These are phyloP conservation scores for Hydrophis major DNA, from an alignment of 2,797 vertebrate genomes.

Conservation along the genomic window DNA sequence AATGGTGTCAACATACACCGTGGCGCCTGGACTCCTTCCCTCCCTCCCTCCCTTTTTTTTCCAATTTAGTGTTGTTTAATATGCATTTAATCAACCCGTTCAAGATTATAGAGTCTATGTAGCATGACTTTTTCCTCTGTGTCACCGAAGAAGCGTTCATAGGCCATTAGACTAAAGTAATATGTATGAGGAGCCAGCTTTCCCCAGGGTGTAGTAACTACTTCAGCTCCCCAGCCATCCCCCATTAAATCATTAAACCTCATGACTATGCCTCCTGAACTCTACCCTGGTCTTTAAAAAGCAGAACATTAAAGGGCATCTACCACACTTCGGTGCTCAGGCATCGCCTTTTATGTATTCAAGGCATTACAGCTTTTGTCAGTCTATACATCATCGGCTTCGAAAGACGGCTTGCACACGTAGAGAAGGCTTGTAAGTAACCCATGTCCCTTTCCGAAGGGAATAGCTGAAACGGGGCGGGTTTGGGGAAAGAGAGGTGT, in stretches of 20 bases:
- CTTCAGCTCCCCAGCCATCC: conserved; percentile 82
- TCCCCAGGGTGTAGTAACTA: conserved; percentile 86
- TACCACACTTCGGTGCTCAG: conserved; percentile 77
- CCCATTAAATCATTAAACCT: conserved; percentile 91
- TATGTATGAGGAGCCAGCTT: conserved; percentile 83
- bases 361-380: conserved; percentile 81
- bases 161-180: conserved; percentile 81
- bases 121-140: conserved; percentile 76
- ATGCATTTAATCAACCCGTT: conserved; percentile 89
- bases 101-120: conserved; percentile 83
- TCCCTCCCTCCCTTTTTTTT: conserved; percentile 49
- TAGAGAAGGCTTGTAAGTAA: conserved; percentile 66
- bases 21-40: conserved; percentile 33
- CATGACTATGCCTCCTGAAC: conserved; percentile 88
- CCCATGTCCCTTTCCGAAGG: conserved; percentile 62
- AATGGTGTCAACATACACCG: conserved; percentile 74
- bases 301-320: conserved; percentile 84
- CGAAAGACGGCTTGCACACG: conserved; percentile 64
- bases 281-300: conserved; percentile 90
- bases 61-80: conserved; percentile 87
- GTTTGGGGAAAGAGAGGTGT: neutral
- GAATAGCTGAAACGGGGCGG: conserved; percentile 55
- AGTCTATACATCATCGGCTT: conserved; percentile 79
- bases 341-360: conserved; percentile 79
- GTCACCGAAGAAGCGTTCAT: conserved; percentile 71